Conservation (phyloP, 2,797 vertebrate species). For the Liasis olivaceus region DNA sequence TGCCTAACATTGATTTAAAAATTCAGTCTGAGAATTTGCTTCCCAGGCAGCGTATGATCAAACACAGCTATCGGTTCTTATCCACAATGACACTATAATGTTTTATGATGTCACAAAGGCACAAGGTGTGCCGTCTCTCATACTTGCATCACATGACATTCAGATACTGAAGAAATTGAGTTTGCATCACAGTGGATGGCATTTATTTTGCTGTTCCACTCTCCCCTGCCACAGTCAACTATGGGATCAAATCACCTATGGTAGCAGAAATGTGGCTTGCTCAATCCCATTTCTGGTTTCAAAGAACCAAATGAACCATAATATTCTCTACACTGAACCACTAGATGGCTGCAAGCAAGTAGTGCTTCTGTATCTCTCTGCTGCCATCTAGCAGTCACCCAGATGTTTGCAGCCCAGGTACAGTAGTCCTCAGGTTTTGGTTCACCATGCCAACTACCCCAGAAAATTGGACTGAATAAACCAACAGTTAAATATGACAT, state of each 20-base stretch:
- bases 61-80: not conserved
- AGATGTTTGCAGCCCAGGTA: no score
- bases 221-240: not conserved
- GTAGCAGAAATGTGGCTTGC: not conserved
- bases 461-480: no score
- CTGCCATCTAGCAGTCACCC: no score
- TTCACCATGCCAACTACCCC: no score
- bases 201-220: not conserved
- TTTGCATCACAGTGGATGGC: not conserved
- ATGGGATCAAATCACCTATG: not conserved
- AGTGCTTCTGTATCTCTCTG: no score
- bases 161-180: not conserved
- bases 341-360: no score
- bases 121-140: not conserved
- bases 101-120: not conserved
- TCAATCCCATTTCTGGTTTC: not conserved
- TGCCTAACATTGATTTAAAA: not conserved
- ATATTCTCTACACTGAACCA: no score
- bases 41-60: not conserved
- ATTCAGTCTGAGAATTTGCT: not conserved
- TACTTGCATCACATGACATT: not conserved
- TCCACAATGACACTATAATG: not conserved
- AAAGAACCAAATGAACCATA: not conserved
- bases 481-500: no score
- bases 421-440: no score